These are phyloP conservation scores for Criorhina ranunculi DNA, from an alignment of 2,888 invertebrate species.

Conservation along the genomic window DNA sequence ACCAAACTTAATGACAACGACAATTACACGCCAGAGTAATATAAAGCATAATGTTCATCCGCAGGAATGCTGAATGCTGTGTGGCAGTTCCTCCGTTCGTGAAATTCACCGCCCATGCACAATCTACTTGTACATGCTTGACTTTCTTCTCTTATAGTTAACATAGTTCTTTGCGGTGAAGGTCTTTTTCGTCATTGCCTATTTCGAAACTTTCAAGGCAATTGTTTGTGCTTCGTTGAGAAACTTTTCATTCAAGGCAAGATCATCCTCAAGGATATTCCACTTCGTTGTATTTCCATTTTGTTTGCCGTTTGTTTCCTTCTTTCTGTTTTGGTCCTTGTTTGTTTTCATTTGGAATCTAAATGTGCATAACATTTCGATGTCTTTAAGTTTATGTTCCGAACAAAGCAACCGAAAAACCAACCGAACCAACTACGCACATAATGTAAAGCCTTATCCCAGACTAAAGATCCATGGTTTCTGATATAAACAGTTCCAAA, in stretches of 20 bases:
- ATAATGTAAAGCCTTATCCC: constrained; percentile 58
- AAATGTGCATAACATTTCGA: constrained; percentile 60
- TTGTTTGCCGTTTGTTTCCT: constrained; percentile 13
- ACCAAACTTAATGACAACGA: constrained; percentile 68
- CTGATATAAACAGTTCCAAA: constrained; percentile 59
- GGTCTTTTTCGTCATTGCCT: constrained; percentile 62
- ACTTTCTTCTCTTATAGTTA: constrained; percentile 51
- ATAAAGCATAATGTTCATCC: constrained; percentile 63
- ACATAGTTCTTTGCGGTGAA: constrained; percentile 72
- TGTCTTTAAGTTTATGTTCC: constrained; percentile 24
- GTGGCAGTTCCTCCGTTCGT: not conserved
- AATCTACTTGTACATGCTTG: constrained; percentile 55
- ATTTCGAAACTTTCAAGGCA: constrained; percentile 68
- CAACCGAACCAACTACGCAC: constrained; percentile 43
- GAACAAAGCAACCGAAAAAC: constrained; percentile 27
- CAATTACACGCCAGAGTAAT: constrained; percentile 69
- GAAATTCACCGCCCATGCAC: constrained; percentile 22
- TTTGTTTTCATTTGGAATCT: constrained; percentile 45
- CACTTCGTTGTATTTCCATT: constrained; percentile 37
- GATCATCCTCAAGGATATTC: constrained; percentile 65
- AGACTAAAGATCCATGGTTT: constrained; percentile 67
- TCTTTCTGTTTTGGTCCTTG: not conserved
- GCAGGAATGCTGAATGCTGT: constrained; percentile 38
- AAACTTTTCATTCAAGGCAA: constrained; percentile 53
- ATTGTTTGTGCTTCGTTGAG: constrained; percentile 37